Conservation (phyloP, 2,888 invertebrate genomes). For the Harpagoxenus sublaevis region DNA sequence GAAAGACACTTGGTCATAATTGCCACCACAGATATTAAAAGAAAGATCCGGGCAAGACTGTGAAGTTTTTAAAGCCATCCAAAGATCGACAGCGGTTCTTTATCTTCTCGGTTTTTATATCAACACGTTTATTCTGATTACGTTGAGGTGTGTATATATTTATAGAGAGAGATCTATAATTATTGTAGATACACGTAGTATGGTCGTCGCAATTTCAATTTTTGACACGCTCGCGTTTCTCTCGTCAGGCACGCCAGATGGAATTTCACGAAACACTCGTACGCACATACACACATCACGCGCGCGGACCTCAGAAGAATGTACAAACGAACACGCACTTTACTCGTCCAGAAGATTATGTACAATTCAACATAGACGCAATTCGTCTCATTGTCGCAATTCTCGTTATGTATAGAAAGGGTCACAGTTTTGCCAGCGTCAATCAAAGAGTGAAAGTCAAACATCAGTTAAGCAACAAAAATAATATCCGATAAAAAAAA, state of each 20-base stretch:
- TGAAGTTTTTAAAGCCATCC: conserved; percentile 33
- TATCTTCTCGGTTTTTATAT: conserved; percentile 69
- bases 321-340: conserved; percentile 48
- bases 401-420: neutral
- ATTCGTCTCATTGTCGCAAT: conserved; percentile 17
- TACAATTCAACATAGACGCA: conserved; percentile 41
- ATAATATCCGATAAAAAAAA: conserved; percentile 1
- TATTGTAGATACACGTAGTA: conserved; percentile 83
- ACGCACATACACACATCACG: conserved; percentile 16
- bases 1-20: neutral
- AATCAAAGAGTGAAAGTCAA: neutral
- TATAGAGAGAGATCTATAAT: conserved; percentile 81
- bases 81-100: neutral
- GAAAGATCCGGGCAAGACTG: neutral
- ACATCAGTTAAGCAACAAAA: neutral
- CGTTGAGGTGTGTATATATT: conserved; percentile 75
- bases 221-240: conserved; percentile 52
- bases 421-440: neutral
- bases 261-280: conserved; percentile 31
- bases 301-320: conserved; percentile 39
- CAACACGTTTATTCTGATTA: conserved; percentile 80
- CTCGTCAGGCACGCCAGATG: conserved; percentile 34
- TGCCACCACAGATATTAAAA: neutral
- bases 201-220: conserved; percentile 78
- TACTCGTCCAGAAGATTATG: conserved; percentile 43